Evolutionary conservation across 1,140 invertebrate species (phyloP).

Genomic region (Drosophila tropicalis): DNA sequence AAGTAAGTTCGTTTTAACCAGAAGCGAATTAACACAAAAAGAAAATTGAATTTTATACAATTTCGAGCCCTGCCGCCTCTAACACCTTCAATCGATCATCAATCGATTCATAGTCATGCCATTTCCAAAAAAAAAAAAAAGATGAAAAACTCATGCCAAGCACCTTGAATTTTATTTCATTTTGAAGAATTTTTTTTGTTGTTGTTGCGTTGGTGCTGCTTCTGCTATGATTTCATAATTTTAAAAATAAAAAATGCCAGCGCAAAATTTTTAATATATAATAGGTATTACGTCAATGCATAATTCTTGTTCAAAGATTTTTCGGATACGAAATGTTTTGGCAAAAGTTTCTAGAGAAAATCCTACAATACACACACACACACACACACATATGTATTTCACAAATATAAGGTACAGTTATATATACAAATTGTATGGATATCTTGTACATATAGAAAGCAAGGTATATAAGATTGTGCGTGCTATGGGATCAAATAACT

Average conservation of each 20-base stretch:
- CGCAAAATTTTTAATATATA: constrained; percentile 50
- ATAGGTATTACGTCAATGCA: constrained; percentile 73
- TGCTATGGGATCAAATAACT: constrained; percentile 74
- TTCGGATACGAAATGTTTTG: constrained; percentile 55
- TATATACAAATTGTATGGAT: constrained; percentile 9
- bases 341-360: constrained; percentile 64
- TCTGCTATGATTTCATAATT: constrained; percentile 74
- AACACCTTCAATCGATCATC: constrained; percentile 28
- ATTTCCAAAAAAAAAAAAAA: constrained; percentile 3
- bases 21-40: background rate
- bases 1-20: constrained; percentile 86
- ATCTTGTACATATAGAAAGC: constrained; percentile 40
- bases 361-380: constrained; percentile 42
- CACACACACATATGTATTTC: constrained; percentile 18
- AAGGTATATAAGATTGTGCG: constrained; percentile 66
- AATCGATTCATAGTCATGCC: constrained; percentile 11
- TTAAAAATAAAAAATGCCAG: constrained; percentile 62
- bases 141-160: constrained; percentile 3
- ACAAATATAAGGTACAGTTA: constrained; percentile 3
- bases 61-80: constrained; percentile 33
- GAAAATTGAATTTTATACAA: background rate
- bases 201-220: background rate
- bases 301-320: constrained; percentile 38
- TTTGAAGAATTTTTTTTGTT: constrained; percentile 19
- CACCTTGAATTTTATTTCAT: constrained; percentile 26